Evolutionary conservation across 1,140 invertebrate species (phyloP).

Genomic region (Lethocerus indicus): DNA sequence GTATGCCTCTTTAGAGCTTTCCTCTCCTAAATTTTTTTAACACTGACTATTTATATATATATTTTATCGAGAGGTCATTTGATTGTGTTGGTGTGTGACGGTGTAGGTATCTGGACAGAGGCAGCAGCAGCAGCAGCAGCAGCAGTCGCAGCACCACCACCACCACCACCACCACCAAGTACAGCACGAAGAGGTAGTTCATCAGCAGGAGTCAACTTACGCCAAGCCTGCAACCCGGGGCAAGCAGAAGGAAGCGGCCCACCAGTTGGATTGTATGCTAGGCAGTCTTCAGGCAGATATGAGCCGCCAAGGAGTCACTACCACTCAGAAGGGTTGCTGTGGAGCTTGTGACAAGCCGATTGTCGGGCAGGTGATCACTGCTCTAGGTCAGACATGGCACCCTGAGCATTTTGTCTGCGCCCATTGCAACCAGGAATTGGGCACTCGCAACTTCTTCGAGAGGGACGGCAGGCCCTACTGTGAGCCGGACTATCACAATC

Average conservation of each 20-base stretch:
- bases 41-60: no score
- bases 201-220: constrained; percentile 50
- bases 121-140: no score
- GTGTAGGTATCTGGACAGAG: no score
- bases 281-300: constrained; percentile 85
- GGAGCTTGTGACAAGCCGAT: constrained; percentile 95
- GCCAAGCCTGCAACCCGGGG: constrained; percentile 39
- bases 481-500: constrained; percentile 93
- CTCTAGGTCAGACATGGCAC: constrained; percentile 97
- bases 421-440: constrained; percentile 90
- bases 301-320: constrained; percentile 92
- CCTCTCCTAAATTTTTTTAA: no score
- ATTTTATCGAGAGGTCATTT: no score
- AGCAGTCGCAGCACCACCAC: no score
- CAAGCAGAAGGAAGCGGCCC: constrained; percentile 30
- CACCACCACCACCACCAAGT: no score
- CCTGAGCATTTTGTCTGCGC: constrained; percentile 97
- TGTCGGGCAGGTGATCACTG: constrained; percentile 92
- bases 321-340: constrained; percentile 95
- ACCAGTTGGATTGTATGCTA: constrained; percentile 88
- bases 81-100: no score
- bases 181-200: constrained; percentile 26
- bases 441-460: constrained; percentile 97
- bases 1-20: no score
- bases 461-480: constrained; percentile 92